Percentiles rank a stretch among this genome's conserved stretches.
Evolutionary conservation across 2,113 vertebrate genomes (phyloP).

Genomic region (Bostrychus sinensis): DNA sequence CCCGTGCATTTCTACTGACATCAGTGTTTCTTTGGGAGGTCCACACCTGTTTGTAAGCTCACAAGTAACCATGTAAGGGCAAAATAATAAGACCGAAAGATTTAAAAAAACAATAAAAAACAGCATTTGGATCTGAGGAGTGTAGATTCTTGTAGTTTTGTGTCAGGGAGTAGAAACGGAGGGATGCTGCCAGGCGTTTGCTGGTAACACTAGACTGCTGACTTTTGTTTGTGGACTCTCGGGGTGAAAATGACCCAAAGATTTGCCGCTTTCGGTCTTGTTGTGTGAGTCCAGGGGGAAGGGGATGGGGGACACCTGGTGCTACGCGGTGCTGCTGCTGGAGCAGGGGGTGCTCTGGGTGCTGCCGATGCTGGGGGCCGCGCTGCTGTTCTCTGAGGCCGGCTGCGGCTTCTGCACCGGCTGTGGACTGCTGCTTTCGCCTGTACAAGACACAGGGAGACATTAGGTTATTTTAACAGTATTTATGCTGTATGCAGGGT

Average conservation of each 20-base stretch:
- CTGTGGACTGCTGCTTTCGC: constrained; percentile 81
- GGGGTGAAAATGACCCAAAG: constrained; percentile 17
- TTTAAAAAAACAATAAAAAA: constrained; percentile 41
- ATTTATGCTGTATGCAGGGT: too few relatives aligned
- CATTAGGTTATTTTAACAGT: not conserved
- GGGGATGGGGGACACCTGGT: not conserved
- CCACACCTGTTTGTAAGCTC: constrained; percentile 39
- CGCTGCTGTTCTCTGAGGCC: constrained; percentile 93
- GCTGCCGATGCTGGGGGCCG: constrained; percentile 93
- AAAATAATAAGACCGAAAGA: constrained; percentile 43
- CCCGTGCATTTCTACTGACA: constrained; percentile 36
- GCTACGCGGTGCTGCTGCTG: constrained; percentile 92
- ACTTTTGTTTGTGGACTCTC: constrained; percentile 4
- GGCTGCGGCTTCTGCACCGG: constrained; percentile 84
- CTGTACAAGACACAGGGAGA: constrained; percentile 65
- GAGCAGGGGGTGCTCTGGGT: constrained; percentile 97
- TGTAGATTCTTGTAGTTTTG: constrained; percentile 29
- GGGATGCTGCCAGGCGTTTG: constrained; percentile 19
- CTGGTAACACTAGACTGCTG: constrained; percentile 16
- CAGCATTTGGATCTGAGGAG: constrained; percentile 61
- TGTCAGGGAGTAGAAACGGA: constrained; percentile 10
- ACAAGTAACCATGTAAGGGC: constrained; percentile 61
- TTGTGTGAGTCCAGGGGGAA: constrained; percentile 32
- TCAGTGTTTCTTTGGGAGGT: constrained; percentile 18
- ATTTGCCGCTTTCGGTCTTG: constrained; percentile 31